phyloP scores from a whole-genome alignment of 1,140 invertebrate species.

The Coboldia fuscipes region DNA sequence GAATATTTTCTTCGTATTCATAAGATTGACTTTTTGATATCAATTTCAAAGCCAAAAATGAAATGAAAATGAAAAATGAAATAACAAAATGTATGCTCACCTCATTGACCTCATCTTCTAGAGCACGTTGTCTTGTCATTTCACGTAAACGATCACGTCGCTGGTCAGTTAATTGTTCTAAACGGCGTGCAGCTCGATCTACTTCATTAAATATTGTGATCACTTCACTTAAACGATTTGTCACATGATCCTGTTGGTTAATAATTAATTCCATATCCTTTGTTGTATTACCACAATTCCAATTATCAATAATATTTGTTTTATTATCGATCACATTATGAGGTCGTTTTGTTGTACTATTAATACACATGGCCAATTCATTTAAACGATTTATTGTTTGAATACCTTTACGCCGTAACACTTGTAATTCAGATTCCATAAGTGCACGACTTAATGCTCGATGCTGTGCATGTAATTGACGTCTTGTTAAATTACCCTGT shows the following conservation, averaged over 20 bases:
- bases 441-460: constrained; percentile 23
- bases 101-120: constrained; percentile 32
- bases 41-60: no score
- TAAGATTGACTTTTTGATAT: no score
- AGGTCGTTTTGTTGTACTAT: neutral
- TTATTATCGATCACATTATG: neutral
- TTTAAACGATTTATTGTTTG: constrained; percentile 23
- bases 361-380: constrained; percentile 18
- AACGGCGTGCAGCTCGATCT: constrained; percentile 25
- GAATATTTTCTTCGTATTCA: no score
- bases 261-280: neutral
- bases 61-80: no score
- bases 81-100: constrained; percentile 17
- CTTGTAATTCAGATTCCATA: constrained; percentile 25
- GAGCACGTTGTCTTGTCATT: constrained; percentile 24
- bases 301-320: neutral
- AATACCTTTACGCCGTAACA: constrained; percentile 24
- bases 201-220: constrained; percentile 27
- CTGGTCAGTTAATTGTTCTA: constrained; percentile 29
- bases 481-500: constrained; percentile 19
- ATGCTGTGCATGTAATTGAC: constrained; percentile 29
- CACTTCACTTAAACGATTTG: constrained; percentile 19
- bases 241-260: constrained; percentile 10
- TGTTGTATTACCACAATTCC: neutral
- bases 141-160: constrained; percentile 29